Conservation (phyloP, 1,140 invertebrate genomes). For the Asobara japonica region DNA sequence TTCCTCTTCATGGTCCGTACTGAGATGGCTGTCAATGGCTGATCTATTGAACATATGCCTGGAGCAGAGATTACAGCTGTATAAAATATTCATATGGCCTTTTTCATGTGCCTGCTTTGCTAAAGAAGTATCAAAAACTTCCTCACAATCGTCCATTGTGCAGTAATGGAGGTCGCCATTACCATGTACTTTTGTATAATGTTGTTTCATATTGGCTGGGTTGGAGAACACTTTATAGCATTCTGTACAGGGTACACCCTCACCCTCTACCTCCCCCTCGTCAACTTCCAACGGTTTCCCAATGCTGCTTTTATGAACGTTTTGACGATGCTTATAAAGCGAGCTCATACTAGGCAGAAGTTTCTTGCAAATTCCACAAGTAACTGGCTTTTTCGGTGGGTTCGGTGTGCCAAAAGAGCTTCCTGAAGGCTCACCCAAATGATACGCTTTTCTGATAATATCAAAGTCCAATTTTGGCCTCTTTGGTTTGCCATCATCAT, state of each 20-base stretch:
- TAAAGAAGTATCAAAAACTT: constrained; percentile 40
- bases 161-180: constrained; percentile 35
- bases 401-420: constrained; percentile 1
- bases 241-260: constrained; percentile 66
- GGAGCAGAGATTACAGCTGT: constrained; percentile 55
- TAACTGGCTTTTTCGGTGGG: constrained; percentile 49
- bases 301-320: constrained; percentile 44
- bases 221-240: constrained; percentile 69
- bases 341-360: constrained; percentile 56
- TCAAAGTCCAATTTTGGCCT: constrained; percentile 34
- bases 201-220: constrained; percentile 68
- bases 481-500: constrained; percentile 18
- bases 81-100: constrained; percentile 50
- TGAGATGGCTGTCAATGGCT: constrained; percentile 53
- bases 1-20: constrained; percentile 48
- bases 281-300: constrained; percentile 2
- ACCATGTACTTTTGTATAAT: constrained; percentile 54
- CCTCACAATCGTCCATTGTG: constrained; percentile 42
- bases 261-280: constrained; percentile 59
- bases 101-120: constrained; percentile 44
- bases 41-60: constrained; percentile 52
- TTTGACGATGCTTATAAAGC: constrained; percentile 58
- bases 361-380: constrained; percentile 56
- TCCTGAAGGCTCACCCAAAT: constrained; percentile 12
- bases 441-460: constrained; percentile 25